phyloP scores from a whole-genome alignment of 2,888 invertebrate genomes.

The Drosophila buzzatii region DNA sequence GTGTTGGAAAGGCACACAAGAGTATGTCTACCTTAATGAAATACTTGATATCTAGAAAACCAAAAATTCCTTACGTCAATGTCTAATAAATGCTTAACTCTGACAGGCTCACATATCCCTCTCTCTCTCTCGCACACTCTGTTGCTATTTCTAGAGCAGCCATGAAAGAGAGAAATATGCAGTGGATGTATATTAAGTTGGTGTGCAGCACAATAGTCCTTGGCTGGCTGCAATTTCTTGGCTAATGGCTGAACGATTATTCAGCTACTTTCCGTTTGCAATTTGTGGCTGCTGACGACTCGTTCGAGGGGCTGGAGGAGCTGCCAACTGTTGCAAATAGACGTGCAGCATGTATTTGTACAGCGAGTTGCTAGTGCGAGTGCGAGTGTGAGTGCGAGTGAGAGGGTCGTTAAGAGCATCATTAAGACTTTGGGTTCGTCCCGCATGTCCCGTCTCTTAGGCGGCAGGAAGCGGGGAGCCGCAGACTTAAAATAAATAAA shows the following conservation, averaged over 20 bases:
- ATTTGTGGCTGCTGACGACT: slow-evolving; percentile 47
- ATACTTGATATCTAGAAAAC: too few species aligned
- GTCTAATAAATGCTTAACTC: too few species aligned
- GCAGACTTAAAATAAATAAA: slow-evolving; percentile 77
- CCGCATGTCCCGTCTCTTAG: slow-evolving; percentile 15
- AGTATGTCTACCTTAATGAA: too few species aligned
- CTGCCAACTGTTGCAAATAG: slow-evolving; percentile 59
- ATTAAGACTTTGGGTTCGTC: slow-evolving; percentile 61
- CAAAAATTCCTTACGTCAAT: too few species aligned
- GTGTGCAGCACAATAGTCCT: slow-evolving; percentile 41
- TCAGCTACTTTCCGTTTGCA: slow-evolving; percentile 62
- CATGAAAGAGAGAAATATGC: neutral
- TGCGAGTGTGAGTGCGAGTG: slow-evolving; percentile 38
- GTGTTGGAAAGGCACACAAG: neutral
- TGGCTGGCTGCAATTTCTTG: slow-evolving; percentile 54
- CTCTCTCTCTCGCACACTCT: too few species aligned
- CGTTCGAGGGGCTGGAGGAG: slow-evolving; percentile 16
- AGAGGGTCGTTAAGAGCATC: slow-evolving; percentile 64
- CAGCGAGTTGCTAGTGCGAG: neutral
- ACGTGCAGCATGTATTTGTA: slow-evolving; percentile 35
- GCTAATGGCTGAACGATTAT: slow-evolving; percentile 59
- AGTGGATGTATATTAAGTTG: neutral
- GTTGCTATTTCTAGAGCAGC: too few species aligned
- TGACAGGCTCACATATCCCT: too few species aligned
- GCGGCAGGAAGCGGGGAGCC: slow-evolving; percentile 43